These are phyloP conservation scores for Hylaeus anthracinus DNA, from an alignment of 1,140 invertebrate genomes.

Conservation along the genomic window DNA sequence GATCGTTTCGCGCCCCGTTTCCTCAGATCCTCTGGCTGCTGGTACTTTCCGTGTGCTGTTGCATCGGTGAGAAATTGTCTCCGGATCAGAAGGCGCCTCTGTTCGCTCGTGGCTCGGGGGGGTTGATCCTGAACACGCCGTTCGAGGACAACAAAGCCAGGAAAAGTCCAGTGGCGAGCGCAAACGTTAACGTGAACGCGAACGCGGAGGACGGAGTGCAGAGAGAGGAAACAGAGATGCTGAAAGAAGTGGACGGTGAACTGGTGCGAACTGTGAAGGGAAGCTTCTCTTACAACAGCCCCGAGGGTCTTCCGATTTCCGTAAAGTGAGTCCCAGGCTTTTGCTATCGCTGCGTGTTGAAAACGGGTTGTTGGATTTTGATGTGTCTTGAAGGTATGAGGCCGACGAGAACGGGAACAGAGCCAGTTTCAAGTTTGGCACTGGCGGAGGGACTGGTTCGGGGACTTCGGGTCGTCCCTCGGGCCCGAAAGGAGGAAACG, in stretches of 20 bases:
- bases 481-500: conserved; percentile 14
- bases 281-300: conserved; percentile 74
- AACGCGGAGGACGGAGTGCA: conserved; percentile 64
- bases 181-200: conserved; percentile 13
- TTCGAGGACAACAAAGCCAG: conserved; percentile 48
- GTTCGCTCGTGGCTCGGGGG: conserved; percentile 72
- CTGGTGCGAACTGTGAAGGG: conserved; percentile 73
- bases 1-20: background rate
- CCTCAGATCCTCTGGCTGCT: conserved; percentile 49
- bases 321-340: conserved; percentile 70
- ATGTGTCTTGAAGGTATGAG: conserved; percentile 67
- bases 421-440: conserved; percentile 77
- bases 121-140: conserved; percentile 67
- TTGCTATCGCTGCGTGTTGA: background rate
- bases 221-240: conserved; percentile 68
- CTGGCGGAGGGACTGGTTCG: conserved; percentile 25
- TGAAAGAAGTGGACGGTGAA: conserved; percentile 74
- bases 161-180: conserved; percentile 11
- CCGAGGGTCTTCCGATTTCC: conserved; percentile 76
- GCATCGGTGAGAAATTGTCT: conserved; percentile 68
- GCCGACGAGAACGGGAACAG: conserved; percentile 78
- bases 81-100: conserved; percentile 73
- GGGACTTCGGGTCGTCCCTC: background rate
- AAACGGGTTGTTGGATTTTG: background rate
- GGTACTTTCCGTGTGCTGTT: conserved; percentile 23